Conservation (phyloP, 2,888 invertebrate species). For the Protodeltote pygarga region DNA sequence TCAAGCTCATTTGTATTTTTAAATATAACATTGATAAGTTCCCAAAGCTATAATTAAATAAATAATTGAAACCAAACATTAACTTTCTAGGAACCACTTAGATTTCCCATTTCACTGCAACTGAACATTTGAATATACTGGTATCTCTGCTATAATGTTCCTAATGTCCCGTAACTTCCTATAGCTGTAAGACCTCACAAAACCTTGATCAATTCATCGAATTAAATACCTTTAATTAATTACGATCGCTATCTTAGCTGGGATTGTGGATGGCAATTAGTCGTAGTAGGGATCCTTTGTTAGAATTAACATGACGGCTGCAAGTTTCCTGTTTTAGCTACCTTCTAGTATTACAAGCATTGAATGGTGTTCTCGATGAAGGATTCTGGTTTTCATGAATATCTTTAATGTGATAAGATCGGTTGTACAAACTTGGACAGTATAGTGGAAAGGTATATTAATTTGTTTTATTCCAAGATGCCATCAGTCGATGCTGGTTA, state of each 20-base stretch:
- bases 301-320: slow-evolving; percentile 54
- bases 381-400: slow-evolving; percentile 20
- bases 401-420: slow-evolving; percentile 29
- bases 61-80: slow-evolving; percentile 20
- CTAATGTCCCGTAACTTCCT: slow-evolving; percentile 40
- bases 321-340: slow-evolving; percentile 50
- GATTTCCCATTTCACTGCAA: slow-evolving; percentile 25
- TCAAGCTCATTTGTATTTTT: too few relatives aligned
- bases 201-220: slow-evolving; percentile 69
- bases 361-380: slow-evolving; percentile 28
- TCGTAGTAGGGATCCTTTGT: slow-evolving; percentile 62
- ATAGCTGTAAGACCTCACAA: slow-evolving; percentile 67
- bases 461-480: too few relatives aligned
- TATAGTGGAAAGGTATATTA: not conserved
- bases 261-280: slow-evolving; percentile 70
- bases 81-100: slow-evolving; percentile 27
- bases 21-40: too few relatives aligned
- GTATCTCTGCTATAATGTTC: slow-evolving; percentile 32
- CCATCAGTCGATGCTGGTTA: too few relatives aligned
- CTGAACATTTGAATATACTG: slow-evolving; percentile 18
- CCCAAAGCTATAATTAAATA: not conserved
- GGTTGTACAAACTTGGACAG: slow-evolving; percentile 17
- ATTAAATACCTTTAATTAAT: slow-evolving; percentile 81
- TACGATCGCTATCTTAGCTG: slow-evolving; percentile 72
- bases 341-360: slow-evolving; percentile 44